A percentile compares a stretch with the other conserved stretches of the same genome.
Evolutionary conservation across 1,140 invertebrate species (phyloP).

Genomic region (Zaprionus kolodkinae): DNA sequence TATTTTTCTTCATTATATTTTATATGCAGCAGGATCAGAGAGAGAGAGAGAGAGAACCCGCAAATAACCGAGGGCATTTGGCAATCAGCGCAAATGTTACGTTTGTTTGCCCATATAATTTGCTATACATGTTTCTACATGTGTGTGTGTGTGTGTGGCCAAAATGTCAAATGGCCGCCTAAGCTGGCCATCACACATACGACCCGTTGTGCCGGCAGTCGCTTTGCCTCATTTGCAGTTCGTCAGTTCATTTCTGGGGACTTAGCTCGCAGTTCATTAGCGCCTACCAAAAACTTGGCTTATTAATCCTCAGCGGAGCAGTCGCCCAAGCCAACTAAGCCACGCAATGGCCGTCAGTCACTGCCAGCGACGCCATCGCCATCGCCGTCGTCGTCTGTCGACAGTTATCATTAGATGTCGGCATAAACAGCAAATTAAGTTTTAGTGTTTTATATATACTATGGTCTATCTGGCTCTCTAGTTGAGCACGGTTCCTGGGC

Average conservation of each 20-base stretch:
- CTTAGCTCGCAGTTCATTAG: conserved; percentile 77
- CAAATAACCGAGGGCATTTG: conserved; percentile 69
- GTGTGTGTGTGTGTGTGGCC: conserved; percentile 23
- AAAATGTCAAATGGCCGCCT: conserved; percentile 57
- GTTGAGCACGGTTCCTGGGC: conserved; percentile 12
- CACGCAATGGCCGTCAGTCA: conserved; percentile 11
- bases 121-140: conserved; percentile 12
- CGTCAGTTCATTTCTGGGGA: conserved; percentile 65
- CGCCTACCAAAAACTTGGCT: conserved; percentile 64
- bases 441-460: conserved; percentile 69
- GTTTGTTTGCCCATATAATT: conserved; percentile 74
- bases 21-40: conserved; percentile 45
- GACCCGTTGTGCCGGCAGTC: conserved; percentile 42
- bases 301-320: conserved; percentile 70
- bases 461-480: conserved; percentile 49
- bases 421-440: conserved; percentile 81
- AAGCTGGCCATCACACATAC: conserved; percentile 67
- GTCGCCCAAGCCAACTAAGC: conserved; percentile 34
- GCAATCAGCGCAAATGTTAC: conserved; percentile 81
- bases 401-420: conserved; percentile 72
- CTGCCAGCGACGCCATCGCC: neutral
- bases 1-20: conserved; percentile 82
- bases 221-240: conserved; percentile 43
- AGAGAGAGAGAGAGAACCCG: neutral
- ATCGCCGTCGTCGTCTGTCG: conserved; percentile 18